phyloP scores from a whole-genome alignment of 2,797 vertebrate species.

The Remorina albescens region DNA sequence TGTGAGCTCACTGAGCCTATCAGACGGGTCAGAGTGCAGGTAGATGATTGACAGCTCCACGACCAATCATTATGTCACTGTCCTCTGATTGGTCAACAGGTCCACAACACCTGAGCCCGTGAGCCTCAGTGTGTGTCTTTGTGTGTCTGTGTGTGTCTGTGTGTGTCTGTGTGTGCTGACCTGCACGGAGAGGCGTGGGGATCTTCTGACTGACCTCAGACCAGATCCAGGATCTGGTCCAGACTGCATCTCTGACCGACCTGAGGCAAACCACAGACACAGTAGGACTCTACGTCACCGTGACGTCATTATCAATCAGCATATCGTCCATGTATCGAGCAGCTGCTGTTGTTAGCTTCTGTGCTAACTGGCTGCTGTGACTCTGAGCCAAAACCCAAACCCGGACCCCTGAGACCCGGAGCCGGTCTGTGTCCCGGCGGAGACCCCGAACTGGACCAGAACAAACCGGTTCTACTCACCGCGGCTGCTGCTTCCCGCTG shows the following conservation, averaged over 20 bases:
- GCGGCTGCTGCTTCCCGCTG: neutral
- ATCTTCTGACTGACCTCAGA: slow-evolving; percentile 59
- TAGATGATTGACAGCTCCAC: slow-evolving; percentile 22
- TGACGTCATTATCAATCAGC: neutral
- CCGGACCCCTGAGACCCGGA: too few relatives aligned
- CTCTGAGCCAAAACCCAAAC: neutral
- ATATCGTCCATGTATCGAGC: neutral
- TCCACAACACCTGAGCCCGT: too few relatives aligned
- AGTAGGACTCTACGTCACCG: neutral
- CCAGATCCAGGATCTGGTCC: slow-evolving; percentile 50
- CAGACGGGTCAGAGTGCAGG: slow-evolving; percentile 18
- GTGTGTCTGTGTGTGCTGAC: slow-evolving; percentile 29
- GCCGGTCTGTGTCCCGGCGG: too few relatives aligned
- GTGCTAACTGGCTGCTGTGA: neutral
- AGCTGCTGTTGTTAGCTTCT: neutral
- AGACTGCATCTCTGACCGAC: slow-evolving; percentile 52
- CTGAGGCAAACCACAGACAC: slow-evolving; percentile 15
- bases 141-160: neutral
- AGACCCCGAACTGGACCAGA: neutral
- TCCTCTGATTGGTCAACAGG: too few relatives aligned
- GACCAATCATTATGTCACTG: neutral
- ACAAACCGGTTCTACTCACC: neutral
- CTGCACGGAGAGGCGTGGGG: slow-evolving; percentile 69
- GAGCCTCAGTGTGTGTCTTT: too few relatives aligned
- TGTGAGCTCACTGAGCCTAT: neutral